Evolutionary conservation across 2,113 vertebrate genomes (phyloP), one percentile per base, ranked within the genome.

Genomic region (Uria lomvia): DNA sequence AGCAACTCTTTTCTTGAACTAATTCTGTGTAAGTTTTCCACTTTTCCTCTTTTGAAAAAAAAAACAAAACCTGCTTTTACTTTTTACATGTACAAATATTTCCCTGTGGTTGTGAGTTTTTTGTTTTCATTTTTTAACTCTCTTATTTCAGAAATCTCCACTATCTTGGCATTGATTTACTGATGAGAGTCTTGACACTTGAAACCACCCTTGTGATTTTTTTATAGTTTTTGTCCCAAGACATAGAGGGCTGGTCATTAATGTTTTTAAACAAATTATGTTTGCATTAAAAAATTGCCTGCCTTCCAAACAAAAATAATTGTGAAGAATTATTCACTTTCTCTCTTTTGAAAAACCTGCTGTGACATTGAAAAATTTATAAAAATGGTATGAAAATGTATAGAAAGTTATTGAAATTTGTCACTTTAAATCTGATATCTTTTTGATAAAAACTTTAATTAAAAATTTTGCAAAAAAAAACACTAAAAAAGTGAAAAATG

Each of bases 381-480:
- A 36, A 89, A 92, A 92, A 82, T 79, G 6, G 17, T 96, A 89
- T 91, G 92, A 94, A 96, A 97, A 87, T 52, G n/a, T 47, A 42
- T 34, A 89, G 63, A 88, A 94, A 84, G 16, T 32, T 84, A 63
- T 65, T 83, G 55, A 93, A 78, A 78, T 60, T 60, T 43, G 3
- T 59, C 17, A 50, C 16, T 71, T 86, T 14, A 78, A 74, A 70
- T n/a, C 38, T 90, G 55, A 77, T 50, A 88, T 19, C 1, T 56
- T 90, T 59, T 83, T 49, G 36, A 60, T 81, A 68, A 40, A 92
- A 86, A 72, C 18, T 18, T 23, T 68, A 73, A 88, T 91, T 49
- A 47, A 62, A 90, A 77, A 71, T 38, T 60, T 62, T 9, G 36
- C 29, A 5, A 29, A 43, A 63, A 63, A 59, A 59, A 91, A 36